Evolutionary conservation across 2,888 invertebrate genomes (phyloP).

Genomic region (Heliothis peltigera): DNA sequence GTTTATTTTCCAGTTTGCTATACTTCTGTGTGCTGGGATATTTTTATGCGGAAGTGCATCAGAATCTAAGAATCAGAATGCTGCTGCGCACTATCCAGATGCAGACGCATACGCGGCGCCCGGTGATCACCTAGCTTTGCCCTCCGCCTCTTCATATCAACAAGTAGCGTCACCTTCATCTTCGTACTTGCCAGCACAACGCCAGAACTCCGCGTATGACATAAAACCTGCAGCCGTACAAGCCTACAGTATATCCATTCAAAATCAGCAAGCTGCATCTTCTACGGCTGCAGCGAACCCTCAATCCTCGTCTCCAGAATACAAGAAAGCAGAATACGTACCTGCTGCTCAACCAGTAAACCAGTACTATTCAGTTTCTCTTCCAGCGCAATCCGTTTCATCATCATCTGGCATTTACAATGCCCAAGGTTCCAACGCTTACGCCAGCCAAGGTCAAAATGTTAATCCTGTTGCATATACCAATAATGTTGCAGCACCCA

Average conservation of each 20-base stretch:
- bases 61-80: not conserved
- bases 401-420: conserved; percentile 5
- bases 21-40: conserved; percentile 39
- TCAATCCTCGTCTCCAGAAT: conserved; percentile 18
- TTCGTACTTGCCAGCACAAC: conserved; percentile 3
- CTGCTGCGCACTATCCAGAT: not conserved
- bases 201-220: conserved; percentile 6
- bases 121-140: conserved; percentile 24
- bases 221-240: conserved; percentile 19
- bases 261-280: conserved; percentile 8
- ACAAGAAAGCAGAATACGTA: conserved; percentile 26
- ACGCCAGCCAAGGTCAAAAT: conserved; percentile 4
- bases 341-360: conserved; percentile 4
- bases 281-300: conserved; percentile 21
- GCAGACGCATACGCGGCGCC: not conserved
- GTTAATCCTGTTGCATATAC: conserved; percentile 8
- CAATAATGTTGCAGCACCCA: conserved; percentile 15
- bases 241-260: conserved; percentile 8
- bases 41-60: conserved; percentile 15
- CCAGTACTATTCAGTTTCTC: conserved; percentile 19
- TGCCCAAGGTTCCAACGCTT: not conserved
- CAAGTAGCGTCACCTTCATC: conserved; percentile 1
- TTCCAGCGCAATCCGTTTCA: conserved; percentile 29
- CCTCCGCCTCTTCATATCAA: conserved; percentile 23
- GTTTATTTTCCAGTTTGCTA: conserved; percentile 34